These are phyloP conservation scores for Vesta saturnalis DNA, from an alignment of 2,888 invertebrate genomes.

Conservation along the genomic window DNA sequence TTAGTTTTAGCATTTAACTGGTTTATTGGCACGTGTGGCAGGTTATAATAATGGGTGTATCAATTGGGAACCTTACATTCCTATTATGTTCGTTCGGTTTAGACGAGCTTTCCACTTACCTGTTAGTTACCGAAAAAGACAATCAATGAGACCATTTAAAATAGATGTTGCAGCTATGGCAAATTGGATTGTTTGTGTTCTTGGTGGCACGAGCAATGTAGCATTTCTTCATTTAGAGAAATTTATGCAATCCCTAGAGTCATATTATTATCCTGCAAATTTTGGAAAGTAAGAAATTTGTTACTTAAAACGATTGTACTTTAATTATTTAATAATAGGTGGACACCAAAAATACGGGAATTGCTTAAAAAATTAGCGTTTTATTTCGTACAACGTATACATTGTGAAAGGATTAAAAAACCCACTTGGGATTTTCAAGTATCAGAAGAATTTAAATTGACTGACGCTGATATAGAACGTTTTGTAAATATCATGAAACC, in stretches of 20 bases:
- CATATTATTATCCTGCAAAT: slow-evolving; percentile 92
- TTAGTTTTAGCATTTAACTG: slow-evolving; percentile 71
- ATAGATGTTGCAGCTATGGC: slow-evolving; percentile 64
- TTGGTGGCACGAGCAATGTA: slow-evolving; percentile 72
- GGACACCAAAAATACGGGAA: slow-evolving; percentile 76
- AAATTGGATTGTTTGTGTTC: slow-evolving; percentile 69
- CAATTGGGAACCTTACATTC: slow-evolving; percentile 87
- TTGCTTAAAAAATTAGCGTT: slow-evolving; percentile 74
- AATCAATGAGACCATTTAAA: slow-evolving; percentile 66
- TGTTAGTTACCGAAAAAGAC: slow-evolving; percentile 76
- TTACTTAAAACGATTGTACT: neutral
- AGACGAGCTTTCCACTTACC: slow-evolving; percentile 81
- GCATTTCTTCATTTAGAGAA: slow-evolving; percentile 79
- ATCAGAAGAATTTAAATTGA: slow-evolving; percentile 75
- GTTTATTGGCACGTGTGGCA: slow-evolving; percentile 78
- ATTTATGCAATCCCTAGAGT: slow-evolving; percentile 84
- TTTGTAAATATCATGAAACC: slow-evolving; percentile 83
- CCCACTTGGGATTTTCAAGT: slow-evolving; percentile 74
- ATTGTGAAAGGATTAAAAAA: slow-evolving; percentile 73
- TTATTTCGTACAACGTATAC: slow-evolving; percentile 69
- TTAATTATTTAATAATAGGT: slow-evolving; percentile 60
- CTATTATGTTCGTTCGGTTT: slow-evolving; percentile 78
- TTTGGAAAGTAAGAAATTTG: slow-evolving; percentile 65
- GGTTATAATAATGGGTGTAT: slow-evolving; percentile 81
- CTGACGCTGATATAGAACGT: slow-evolving; percentile 81